phyloP scores from a whole-genome alignment of 2,797 vertebrate species.

The Martes flavigula region DNA sequence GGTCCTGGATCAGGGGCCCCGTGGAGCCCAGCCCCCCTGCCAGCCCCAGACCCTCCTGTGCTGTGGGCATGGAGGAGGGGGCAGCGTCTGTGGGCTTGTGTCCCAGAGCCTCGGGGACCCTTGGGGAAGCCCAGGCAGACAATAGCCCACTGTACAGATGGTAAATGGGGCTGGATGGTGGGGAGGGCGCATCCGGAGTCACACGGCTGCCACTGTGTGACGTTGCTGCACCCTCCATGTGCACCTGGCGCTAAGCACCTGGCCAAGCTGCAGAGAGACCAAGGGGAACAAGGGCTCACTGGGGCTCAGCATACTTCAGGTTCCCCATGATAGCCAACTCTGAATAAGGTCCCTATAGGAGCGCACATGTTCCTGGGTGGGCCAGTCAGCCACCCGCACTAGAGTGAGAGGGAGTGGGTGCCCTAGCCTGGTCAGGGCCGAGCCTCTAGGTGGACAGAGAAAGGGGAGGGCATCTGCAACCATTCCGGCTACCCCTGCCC shows the following conservation, averaged over 20 bases:
- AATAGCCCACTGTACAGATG: not conserved
- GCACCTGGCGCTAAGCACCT: not conserved
- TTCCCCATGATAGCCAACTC: not conserved
- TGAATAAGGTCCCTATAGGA: not conserved
- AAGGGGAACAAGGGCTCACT: not conserved
- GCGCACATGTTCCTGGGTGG: not conserved
- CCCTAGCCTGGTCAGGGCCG: not conserved
- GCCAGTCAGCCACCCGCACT: not conserved
- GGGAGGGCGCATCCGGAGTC: not conserved
- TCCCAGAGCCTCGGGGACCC: not conserved
- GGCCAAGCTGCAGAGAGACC: not conserved
- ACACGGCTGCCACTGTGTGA: not conserved
- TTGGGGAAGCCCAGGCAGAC: not conserved
- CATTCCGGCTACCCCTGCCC: not conserved
- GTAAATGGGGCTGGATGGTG: rapidly evolving
- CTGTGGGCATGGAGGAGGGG: not conserved
- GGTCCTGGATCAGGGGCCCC: not conserved
- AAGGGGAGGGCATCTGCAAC: not conserved
- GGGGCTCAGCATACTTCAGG: not conserved
- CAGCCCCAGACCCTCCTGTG: rapidly evolving
- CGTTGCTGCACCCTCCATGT: not conserved
- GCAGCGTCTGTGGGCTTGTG: rapidly evolving
- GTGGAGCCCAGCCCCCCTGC: not conserved
- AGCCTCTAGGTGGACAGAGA: not conserved
- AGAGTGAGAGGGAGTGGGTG: not conserved